A percentile compares a stretch with the other conserved stretches of the same genome.
phyloP scores from a whole-genome alignment of 1,140 invertebrate genomes.

The Penaeus japonicus region DNA sequence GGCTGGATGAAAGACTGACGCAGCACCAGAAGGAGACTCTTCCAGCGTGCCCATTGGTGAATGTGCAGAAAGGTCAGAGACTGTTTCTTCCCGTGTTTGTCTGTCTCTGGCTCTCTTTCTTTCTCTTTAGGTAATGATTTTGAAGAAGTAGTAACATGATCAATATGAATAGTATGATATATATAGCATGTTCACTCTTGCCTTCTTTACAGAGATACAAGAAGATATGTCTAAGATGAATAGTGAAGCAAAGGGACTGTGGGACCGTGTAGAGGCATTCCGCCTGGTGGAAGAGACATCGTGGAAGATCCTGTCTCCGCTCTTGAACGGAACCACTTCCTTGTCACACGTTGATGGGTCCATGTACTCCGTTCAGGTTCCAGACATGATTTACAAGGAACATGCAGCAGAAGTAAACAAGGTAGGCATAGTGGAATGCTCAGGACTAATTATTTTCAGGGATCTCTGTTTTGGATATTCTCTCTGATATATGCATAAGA shows the following conservation, averaged over 20 bases:
- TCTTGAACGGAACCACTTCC: conserved; percentile 32
- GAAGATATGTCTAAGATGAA: conserved; percentile 23
- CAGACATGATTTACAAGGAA: conserved; percentile 37
- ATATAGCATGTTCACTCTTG: too few relatives aligned
- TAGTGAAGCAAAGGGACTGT: not conserved
- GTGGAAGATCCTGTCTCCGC: conserved; percentile 20
- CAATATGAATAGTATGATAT: not conserved
- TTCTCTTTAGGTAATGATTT: not conserved
- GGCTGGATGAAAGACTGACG: not conserved
- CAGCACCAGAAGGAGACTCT: conserved; percentile 19
- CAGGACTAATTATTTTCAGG: not conserved
- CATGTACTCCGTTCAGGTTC: conserved; percentile 16
- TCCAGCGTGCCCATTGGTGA: not conserved
- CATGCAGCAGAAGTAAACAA: conserved; percentile 36
- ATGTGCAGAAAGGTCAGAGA: conserved; percentile 21
- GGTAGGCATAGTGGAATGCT: not conserved
- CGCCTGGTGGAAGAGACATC: conserved; percentile 21
- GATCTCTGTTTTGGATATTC: too few relatives aligned
- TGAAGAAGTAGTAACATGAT: too few relatives aligned
- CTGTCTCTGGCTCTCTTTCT: not conserved
- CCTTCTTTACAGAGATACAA: conserved; percentile 1
- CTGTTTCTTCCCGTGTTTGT: not conserved
- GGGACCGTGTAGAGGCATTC: conserved; percentile 8
- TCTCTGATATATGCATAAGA: too few relatives aligned
- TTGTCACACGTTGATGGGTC: conserved; percentile 38